A percentile compares a stretch with the other conserved stretches of the same genome.
These are phyloP conservation scores for Melinaea marsaeus DNA, from an alignment of 2,888 invertebrate genomes.

Conservation along the genomic window DNA sequence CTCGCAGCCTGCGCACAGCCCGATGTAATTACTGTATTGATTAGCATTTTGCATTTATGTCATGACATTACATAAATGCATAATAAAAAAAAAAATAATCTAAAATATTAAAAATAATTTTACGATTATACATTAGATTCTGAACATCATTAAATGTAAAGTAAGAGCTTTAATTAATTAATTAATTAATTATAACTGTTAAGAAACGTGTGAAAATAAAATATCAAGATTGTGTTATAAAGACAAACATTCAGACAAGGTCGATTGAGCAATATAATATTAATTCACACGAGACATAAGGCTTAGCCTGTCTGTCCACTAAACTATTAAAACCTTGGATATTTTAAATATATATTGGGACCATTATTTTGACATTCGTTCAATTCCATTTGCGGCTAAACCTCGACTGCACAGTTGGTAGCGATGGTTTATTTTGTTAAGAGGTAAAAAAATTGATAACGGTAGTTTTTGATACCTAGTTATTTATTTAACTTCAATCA, in stretches of 20 bases:
- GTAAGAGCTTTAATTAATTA: not conserved
- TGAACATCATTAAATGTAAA: not conserved
- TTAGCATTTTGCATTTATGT: slow-evolving; percentile 5
- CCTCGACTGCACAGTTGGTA: too few relatives aligned
- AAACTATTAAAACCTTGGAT: not conserved
- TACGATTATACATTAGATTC: not conserved
- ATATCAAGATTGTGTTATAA: slow-evolving; percentile 11
- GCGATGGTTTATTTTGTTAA: too few relatives aligned
- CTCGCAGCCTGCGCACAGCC: slow-evolving; percentile 5
- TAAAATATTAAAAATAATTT: not conserved
- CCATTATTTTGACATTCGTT: too few relatives aligned
- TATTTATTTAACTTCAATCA: too few relatives aligned
- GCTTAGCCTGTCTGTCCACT: too few relatives aligned
- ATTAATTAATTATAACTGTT: not conserved
- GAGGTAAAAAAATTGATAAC: too few relatives aligned
- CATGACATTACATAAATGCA: slow-evolving; percentile 1
- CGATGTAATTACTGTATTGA: slow-evolving; percentile 8
- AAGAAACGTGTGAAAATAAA: not conserved
- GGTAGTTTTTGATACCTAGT: too few relatives aligned
- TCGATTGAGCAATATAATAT: slow-evolving; percentile 13
- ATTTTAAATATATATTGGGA: too few relatives aligned
- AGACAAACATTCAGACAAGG: slow-evolving; percentile 11
- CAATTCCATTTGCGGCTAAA: too few relatives aligned
- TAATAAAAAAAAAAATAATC: not conserved
- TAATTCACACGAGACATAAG: not conserved